Base-by-base conservation (phyloP, 2,888 invertebrate species). In the Helobdella robusta region DNA sequence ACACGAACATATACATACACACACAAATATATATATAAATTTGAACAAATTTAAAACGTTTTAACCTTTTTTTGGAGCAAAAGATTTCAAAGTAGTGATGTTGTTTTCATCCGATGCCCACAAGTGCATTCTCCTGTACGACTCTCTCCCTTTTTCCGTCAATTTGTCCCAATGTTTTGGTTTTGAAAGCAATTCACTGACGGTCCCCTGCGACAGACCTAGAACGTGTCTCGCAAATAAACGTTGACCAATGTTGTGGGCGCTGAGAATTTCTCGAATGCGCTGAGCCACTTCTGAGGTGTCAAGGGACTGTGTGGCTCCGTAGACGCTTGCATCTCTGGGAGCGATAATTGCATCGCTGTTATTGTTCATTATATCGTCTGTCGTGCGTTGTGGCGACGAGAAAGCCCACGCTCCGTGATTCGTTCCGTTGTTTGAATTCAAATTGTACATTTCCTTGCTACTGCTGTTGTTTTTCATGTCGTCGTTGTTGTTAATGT, bases 131-230 rank as follows among this genome's bases (percentile, higher is more conserved):
- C 97, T 95, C 76, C 98, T 84, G 83, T 98, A 98, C 74, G 95
- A 95, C 83, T 98, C 98, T 65, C 97, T 84, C 40, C 98, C 98
- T 81, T 98, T 98, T 83, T 98, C 98, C 67, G 98, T 98, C 77
- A 98, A 84, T 82, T 97, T 97, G 83, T 95, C 94, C 98, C 98
- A 98, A 18, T 94, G 94, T 80, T 98, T 95, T 65, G 98, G 98
- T 80, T 98, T 98, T 73, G 95, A 95, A 70, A 98, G 84, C 75
- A 98, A 83, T 82, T 98, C 98, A 71, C 93, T 93, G 59, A 98
- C 95, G 30, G 98, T 98, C 68, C 98, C 98, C 81, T 98, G 97
- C 25, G 81, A 69, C 88, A 93, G 77, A 58, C 97, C 97, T 73
- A 98, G 85, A 60, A 98, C 91, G 82, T 95, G 95, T 80, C 97